These are phyloP conservation scores for Bombus pascuorum DNA, from an alignment of 1,140 invertebrate genomes.

Conservation along the genomic window DNA sequence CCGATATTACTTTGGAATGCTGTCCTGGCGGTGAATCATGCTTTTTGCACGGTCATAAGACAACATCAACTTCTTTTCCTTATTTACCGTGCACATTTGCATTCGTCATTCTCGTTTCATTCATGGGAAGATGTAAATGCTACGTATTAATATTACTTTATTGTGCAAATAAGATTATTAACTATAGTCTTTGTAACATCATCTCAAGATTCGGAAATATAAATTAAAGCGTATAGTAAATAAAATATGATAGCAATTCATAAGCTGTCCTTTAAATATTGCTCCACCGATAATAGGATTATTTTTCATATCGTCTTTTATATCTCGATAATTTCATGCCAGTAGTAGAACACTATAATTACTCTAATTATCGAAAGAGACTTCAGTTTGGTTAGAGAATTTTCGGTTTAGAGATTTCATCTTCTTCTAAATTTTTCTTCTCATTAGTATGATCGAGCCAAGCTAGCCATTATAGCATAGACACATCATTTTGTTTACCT, in stretches of 20 bases:
- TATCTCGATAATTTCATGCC: rapidly evolving
- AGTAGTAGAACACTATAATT: neutral
- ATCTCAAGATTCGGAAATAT: neutral
- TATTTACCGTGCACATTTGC: constrained; percentile 31
- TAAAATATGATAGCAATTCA: neutral
- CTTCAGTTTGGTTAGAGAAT: neutral
- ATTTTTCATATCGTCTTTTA: neutral
- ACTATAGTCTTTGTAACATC: neutral
- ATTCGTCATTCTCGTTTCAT: constrained; percentile 1
- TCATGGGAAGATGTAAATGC: no score
- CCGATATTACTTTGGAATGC: constrained; percentile 53
- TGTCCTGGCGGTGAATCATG: constrained; percentile 41
- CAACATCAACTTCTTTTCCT: constrained; percentile 26
- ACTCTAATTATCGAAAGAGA: neutral
- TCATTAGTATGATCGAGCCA: no score
- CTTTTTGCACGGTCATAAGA: constrained; percentile 61
- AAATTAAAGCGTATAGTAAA: neutral
- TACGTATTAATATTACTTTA: neutral
- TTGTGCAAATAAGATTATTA: neutral
- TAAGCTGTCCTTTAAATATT: no score
- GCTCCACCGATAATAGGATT: neutral
- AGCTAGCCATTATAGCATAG: neutral
- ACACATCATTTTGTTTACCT: no score
- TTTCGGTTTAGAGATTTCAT: neutral
- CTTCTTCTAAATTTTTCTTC: neutral